Evolutionary conservation across 2,888 invertebrate species (phyloP).

Genomic region (Meganola albula): DNA sequence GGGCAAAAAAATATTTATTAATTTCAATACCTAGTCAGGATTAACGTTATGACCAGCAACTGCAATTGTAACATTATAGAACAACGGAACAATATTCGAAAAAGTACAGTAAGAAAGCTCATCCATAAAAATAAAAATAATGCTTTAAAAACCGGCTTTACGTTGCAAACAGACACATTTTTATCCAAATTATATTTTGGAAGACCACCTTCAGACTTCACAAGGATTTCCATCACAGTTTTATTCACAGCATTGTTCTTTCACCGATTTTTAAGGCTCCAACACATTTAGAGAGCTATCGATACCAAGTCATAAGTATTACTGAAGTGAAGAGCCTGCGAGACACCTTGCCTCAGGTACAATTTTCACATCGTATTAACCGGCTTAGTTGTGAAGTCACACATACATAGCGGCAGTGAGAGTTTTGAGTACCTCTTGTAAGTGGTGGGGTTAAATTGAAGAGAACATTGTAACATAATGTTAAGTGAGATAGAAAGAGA

Average conservation of each 20-base stretch:
- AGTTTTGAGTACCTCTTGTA: constrained; percentile 13
- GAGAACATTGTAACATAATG: constrained; percentile 55
- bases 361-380: constrained; percentile 56
- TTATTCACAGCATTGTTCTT: constrained; percentile 52
- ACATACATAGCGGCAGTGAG: constrained; percentile 17
- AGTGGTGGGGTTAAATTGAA: constrained; percentile 30
- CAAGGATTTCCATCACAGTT: constrained; percentile 44
- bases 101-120: constrained; percentile 36
- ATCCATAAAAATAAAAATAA: constrained; percentile 35
- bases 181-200: background rate
- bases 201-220: constrained; percentile 52
- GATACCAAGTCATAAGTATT: constrained; percentile 46
- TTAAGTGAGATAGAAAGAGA: constrained; percentile 54
- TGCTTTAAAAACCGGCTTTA: constrained; percentile 31
- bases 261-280: constrained; percentile 25
- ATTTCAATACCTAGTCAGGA: too few relatives aligned
- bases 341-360: constrained; percentile 57
- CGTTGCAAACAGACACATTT: constrained; percentile 9
- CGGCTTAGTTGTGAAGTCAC: constrained; percentile 29
- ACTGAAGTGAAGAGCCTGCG: constrained; percentile 48
- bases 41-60: too few relatives aligned
- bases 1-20: too few relatives aligned
- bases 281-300: constrained; percentile 28
- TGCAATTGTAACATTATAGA: too few relatives aligned
- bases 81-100: too few relatives aligned